Percentiles rank a stretch among this genome's conserved stretches.
Conservation (phyloP, 2,113 vertebrate genomes). For the Nyctereutes procyonoides region DNA sequence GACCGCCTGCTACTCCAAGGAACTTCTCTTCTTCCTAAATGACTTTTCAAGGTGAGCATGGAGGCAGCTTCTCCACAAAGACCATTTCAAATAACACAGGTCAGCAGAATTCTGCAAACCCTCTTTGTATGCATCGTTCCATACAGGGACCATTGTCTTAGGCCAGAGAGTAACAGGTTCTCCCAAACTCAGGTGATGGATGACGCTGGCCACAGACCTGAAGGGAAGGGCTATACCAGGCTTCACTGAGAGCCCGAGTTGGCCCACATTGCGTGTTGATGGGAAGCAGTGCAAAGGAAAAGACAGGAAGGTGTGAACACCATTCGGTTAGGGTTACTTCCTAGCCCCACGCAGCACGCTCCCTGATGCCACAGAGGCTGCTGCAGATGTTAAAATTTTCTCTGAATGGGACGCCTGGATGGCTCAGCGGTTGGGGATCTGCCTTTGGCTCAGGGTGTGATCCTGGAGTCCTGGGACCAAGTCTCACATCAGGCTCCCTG, state of each 20-base stretch:
- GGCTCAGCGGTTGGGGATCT: too few species aligned
- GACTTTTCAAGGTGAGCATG: neutral
- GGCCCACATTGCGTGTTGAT: neutral
- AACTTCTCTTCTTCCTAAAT: neutral
- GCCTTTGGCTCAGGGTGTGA: too few species aligned
- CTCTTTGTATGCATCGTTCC: neutral
- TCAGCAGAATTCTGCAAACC: neutral
- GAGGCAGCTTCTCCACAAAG: neutral
- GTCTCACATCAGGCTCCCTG: too few species aligned
- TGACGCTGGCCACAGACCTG: fast-evolving
- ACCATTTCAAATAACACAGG: neutral
- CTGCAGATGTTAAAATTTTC: neutral
- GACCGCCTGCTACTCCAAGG: neutral
- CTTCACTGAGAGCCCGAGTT: neutral
- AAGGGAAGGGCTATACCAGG: neutral
- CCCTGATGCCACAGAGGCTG: neutral
- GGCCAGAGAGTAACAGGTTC: neutral
- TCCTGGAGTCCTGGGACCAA: too few species aligned
- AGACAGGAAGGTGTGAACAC: neutral
- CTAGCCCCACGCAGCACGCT: fast-evolving
- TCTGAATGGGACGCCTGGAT: neutral
- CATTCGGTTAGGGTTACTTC: neutral
- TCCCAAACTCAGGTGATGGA: too few species aligned
- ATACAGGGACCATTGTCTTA: neutral
- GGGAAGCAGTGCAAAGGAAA: neutral